Evolutionary conservation across 92 coral and sea anemone genomes (phyloP), one percentile per base, ranked within the genome.

Genomic region (Porites lobata): DNA sequence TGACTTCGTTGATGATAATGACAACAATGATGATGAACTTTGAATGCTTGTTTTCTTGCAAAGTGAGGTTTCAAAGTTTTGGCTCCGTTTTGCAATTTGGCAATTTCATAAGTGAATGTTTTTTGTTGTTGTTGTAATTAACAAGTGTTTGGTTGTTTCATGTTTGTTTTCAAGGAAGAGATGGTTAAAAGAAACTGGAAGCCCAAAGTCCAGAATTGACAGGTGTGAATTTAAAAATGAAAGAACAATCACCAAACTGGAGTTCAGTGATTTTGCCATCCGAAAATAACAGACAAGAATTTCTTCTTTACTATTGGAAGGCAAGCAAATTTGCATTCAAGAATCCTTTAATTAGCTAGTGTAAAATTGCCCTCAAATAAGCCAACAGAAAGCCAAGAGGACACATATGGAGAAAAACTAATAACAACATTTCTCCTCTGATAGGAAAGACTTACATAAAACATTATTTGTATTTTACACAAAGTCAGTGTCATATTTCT

Each of bases 221-320:
- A 92, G 89, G 80, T 97, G 98, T 82, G 95, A 88, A 56, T 97
- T 97, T 64, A 87, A 80, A 43, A 93, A 96, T 89, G 96, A 97
- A 87, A 92, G 69, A 32, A 78, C 66, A 38, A 87, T 97, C 24
- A 84, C 82, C 26, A 88, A 69, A 38, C 82, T 91, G 54, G 95
- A 86, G 26, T 96, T 86, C 77, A 24, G 18, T 14, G 22, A 84
- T 22, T 97, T 97, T 75, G 69, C 84, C 15, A 85, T 97, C 78
- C 85, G 79, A 59, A 66, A 67, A 5, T 18, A 47, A 70, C 20
- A 24, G 13, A 10, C 3, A 14, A 9, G 38, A 56, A 2, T 10
- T 56, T 7, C 15, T 56, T 56, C 15, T 56, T 10, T 10, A 56
- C 13, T 56, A 6, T 7, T 56, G 47, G 47, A 38, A 38, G 47